Percentiles rank a stretch among this genome's conserved stretches.
phyloP scores from a whole-genome alignment of 2,888 invertebrate genomes.

The Electrophaes corylata region DNA sequence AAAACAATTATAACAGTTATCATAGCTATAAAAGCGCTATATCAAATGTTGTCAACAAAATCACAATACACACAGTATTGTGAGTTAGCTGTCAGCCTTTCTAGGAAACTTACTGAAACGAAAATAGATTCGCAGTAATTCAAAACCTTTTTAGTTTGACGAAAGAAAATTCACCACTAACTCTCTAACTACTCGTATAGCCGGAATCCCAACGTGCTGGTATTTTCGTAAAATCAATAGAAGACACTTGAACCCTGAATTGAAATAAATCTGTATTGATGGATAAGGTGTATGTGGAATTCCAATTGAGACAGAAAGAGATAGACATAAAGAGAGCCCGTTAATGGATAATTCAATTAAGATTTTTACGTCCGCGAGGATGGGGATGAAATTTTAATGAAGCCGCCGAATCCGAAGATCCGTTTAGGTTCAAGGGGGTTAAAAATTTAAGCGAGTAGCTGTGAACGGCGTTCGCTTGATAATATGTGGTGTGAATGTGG shows the following conservation, averaged over 20 bases:
- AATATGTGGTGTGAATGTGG: slow-evolving; percentile 12
- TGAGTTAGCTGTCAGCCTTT: too few relatives aligned
- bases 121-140: too few relatives aligned
- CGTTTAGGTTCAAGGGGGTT: slow-evolving; percentile 20
- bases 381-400: slow-evolving; percentile 30
- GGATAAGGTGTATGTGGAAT: slow-evolving; percentile 16
- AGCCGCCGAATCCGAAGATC: slow-evolving; percentile 21
- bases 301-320: slow-evolving; percentile 7
- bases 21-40: too few relatives aligned
- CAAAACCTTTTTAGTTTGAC: not conserved
- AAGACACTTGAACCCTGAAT: slow-evolving; percentile 21
- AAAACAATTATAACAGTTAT: too few relatives aligned
- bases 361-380: slow-evolving; percentile 26
- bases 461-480: slow-evolving; percentile 22
- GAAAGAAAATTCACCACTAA: not conserved
- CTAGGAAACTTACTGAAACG: too few relatives aligned
- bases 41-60: too few relatives aligned
- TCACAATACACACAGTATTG: too few relatives aligned
- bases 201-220: slow-evolving; percentile 13
- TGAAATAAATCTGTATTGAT: slow-evolving; percentile 18
- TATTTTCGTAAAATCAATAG: slow-evolving; percentile 36
- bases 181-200: slow-evolving; percentile 8
- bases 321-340: slow-evolving; percentile 2
- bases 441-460: slow-evolving; percentile 23
- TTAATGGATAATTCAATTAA: slow-evolving; percentile 31